phyloP scores from a whole-genome alignment of 2,113 vertebrate species.

The Typhlomys cinereus region DNA sequence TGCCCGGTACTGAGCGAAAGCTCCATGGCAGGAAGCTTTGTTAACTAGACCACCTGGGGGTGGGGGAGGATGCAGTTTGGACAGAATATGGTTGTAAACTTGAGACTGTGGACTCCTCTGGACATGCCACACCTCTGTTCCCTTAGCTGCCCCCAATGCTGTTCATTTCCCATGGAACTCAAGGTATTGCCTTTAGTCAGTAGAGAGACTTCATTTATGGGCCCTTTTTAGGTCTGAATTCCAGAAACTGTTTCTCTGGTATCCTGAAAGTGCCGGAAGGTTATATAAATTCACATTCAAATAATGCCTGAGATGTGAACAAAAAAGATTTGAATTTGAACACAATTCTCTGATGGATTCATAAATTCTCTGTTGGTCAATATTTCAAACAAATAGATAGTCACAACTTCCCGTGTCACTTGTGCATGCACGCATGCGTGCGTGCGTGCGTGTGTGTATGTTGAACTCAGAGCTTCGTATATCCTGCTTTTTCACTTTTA shows the following conservation, averaged over 20 bases:
- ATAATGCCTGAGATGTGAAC: not conserved
- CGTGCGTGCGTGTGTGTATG: not conserved
- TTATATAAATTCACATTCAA: not conserved
- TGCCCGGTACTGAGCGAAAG: constrained; percentile 63
- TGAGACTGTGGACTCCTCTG: constrained; percentile 46
- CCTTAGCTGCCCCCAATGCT: constrained; percentile 32
- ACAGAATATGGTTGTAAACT: constrained; percentile 33
- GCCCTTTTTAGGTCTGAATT: not conserved
- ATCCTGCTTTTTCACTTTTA: too few relatives aligned
- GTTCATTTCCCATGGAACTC: constrained; percentile 60
- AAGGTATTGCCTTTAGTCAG: constrained; percentile 65
- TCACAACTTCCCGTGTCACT: not conserved
- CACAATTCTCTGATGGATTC: not conserved
- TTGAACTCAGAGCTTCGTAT: not conserved
- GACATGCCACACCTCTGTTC: constrained; percentile 59
- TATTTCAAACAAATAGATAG: not conserved
- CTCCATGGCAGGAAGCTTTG: constrained; percentile 80
- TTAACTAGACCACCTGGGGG: constrained; percentile 73
- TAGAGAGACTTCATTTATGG: constrained; percentile 21
- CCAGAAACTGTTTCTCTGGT: not conserved
- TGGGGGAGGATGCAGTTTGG: constrained; percentile 38
- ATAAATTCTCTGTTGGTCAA: not conserved
- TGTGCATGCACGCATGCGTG: not conserved
- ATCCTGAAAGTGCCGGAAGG: not conserved
- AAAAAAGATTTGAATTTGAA: not conserved